These are phyloP conservation scores for Scopus umbretta DNA, from an alignment of 2,113 vertebrate genomes.

Conservation along the genomic window DNA sequence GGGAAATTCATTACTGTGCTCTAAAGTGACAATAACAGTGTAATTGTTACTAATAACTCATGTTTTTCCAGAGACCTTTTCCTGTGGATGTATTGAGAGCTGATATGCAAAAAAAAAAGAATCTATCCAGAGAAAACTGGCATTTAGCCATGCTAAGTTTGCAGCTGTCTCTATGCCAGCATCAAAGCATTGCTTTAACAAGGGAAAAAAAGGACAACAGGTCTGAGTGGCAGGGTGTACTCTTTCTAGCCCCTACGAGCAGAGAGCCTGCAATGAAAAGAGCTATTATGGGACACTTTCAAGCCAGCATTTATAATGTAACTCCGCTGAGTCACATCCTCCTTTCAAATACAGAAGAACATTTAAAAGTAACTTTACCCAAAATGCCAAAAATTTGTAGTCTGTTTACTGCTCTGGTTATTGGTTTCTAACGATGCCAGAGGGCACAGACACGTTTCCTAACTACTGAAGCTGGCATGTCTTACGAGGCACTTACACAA, in stretches of 20 bases:
- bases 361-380: constrained; percentile 6
- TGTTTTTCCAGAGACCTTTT: neutral
- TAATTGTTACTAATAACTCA: neutral
- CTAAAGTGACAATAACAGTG: neutral
- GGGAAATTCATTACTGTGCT: neutral
- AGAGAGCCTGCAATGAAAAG: neutral
- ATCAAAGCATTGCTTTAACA: neutral
- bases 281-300: neutral
- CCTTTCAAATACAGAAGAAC: constrained; percentile 37
- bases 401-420: constrained; percentile 24
- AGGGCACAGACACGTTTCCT: constrained; percentile 30
- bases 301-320: neutral
- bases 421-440: neutral
- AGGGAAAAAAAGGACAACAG: neutral
- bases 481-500: neutral
- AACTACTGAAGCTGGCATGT: constrained; percentile 10
- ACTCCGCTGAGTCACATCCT: constrained; percentile 7
- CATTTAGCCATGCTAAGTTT: neutral
- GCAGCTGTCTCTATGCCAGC: neutral
- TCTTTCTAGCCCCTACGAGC: neutral
- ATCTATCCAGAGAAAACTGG: neutral
- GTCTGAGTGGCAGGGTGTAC: neutral
- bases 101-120: neutral
- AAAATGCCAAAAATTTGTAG: constrained; percentile 13
- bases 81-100: neutral